Evolutionary conservation across 2,797 vertebrate genomes (phyloP), one percentile per base, ranked within the genome.

Genomic region (Poecile montanus): DNA sequence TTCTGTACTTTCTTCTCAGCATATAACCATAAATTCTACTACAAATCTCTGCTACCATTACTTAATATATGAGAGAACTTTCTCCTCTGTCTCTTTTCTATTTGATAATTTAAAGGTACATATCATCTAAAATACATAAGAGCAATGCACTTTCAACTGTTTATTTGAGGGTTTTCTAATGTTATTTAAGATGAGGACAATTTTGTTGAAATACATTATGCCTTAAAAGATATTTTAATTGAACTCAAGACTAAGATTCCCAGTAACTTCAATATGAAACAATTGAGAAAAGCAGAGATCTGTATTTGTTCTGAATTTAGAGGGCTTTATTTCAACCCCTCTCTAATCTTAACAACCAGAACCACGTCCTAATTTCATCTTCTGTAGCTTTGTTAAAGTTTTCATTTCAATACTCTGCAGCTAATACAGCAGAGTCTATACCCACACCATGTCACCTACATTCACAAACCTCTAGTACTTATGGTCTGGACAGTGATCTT

Each of bases 371-470:
- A 34, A 38, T 76, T 91, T 70, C 70, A 29, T 62, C 9, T 70
- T 70, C 63, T 82, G n/a, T 36, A 66, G 32, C 19, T 62, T 25
- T 10, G 15, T 51, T 85, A 48, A 73, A 16, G 36, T 70, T 94
- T 70, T 62, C 20, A 60, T 65, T 50, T 86, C 47, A 51, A 15
- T 30, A 57, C 12, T 27, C 18, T 17, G 44, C 25, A 61, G 57
- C 38, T 88, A 42, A n/a, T 47, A 51, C 16, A 25, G 11, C n/a
- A 32, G 26, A 72, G 16, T 16, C 56, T 25, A 20, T 13, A 60
- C 7, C 14, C 30, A 44, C 0, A 0, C 18, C 32, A 10, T 4
- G 6, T 26, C 34, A 18, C 8, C 47, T 67, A 20, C 38, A 36
- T 68, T 72, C 65, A 60, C 54, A 42, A 32, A 56, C 76, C 70